phyloP scores from a whole-genome alignment of 2,888 invertebrate genomes.

The Trichopoda pennipes region DNA sequence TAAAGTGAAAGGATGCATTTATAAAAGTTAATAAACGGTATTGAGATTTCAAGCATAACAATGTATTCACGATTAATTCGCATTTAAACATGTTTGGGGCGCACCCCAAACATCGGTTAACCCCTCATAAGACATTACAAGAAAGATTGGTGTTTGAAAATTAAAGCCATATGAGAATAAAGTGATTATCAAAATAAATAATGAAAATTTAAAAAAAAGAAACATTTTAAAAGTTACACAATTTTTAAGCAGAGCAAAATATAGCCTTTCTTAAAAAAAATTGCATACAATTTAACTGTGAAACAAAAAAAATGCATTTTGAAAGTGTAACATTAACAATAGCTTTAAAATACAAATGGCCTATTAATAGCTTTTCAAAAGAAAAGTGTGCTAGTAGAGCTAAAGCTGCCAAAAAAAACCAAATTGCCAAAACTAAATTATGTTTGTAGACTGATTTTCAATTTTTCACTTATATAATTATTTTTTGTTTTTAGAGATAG shows the following conservation, averaged over 20 bases:
- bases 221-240: constrained; percentile 25
- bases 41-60: not conserved
- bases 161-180: constrained; percentile 27
- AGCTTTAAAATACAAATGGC: not conserved
- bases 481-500: not conserved
- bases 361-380: constrained; percentile 10
- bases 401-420: constrained; percentile 19
- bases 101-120: constrained; percentile 28
- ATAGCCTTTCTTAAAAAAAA: constrained; percentile 58
- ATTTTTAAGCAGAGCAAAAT: constrained; percentile 41
- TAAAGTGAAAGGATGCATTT: constrained; percentile 4
- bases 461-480: constrained; percentile 24
- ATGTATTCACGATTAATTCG: not conserved
- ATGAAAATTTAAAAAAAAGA: not conserved
- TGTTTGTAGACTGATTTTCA: not conserved
- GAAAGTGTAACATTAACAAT: constrained; percentile 28
- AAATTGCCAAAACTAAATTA: not conserved
- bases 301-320: constrained; percentile 14
- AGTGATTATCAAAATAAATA: constrained; percentile 30
- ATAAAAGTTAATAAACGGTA: not conserved
- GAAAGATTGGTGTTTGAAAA: constrained; percentile 22
- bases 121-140: constrained; percentile 22
- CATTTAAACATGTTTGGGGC: not conserved
- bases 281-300: constrained; percentile 32
- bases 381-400: constrained; percentile 37